Evolutionary conservation across 2,797 vertebrate species (phyloP), one percentile per base, ranked within the genome.

Genomic region (Etheostoma perlongum): DNA sequence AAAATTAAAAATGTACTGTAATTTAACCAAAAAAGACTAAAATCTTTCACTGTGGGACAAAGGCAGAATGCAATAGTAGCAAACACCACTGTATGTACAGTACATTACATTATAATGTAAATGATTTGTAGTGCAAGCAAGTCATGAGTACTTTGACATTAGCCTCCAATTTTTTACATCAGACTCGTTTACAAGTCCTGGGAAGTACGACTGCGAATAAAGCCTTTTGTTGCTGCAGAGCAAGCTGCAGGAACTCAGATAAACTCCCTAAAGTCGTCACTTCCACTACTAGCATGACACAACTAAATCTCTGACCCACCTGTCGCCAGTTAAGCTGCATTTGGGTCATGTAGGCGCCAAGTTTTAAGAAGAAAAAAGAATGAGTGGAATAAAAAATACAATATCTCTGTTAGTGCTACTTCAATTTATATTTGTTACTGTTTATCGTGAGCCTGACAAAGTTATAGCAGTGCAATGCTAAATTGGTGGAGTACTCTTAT

Each of bases 61-160:
- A 44, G 16, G 23, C 10, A 19, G 62, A 63, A 42, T 19, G 1
- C 30, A 55, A 21, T 6, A 48, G 15, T 4, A 23, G 13, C 40
- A 40, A 57, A 42, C 12, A 30, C 33, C 3, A 14, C 72, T 65
- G 62, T 82, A 81, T 79, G 14, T 58, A 78, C 83, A 83, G 60
- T 67, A 68, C 61, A 27, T 91, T 78, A 84, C 66, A 68, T 69
- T 64, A 61, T 65, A 67, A 86, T 27, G 63, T 74, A 67, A 81
- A 76, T 74, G 74, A 68, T 67, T 76, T 72, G 49, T 79, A 85
- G 78, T 88, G 82, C 86, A 75, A 85, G 87, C 78, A 63, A 78
- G 61, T 89, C 69, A 75, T 19, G 51, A 67, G 79, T 60, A 64
- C 66, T 69, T 66, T 69, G 67, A 82, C 72, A 49, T 83, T 48